A percentile compares a stretch with the other conserved stretches of the same genome.
These are phyloP conservation scores for Aphelocoma californica DNA, from an alignment of 2,797 vertebrate genomes.

Conservation along the genomic window DNA sequence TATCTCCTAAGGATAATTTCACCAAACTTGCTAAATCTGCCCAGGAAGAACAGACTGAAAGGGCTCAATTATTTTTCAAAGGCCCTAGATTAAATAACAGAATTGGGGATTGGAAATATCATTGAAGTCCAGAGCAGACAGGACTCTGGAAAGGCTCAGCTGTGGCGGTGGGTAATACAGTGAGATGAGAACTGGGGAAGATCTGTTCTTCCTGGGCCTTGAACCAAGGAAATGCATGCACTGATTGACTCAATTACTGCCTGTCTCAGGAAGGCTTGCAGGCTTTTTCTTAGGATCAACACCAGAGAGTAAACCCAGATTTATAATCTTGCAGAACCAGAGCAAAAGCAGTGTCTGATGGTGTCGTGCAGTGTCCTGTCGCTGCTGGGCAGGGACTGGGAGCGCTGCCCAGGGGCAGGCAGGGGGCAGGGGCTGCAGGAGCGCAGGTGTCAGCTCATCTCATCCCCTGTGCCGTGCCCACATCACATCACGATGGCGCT, in stretches of 20 bases:
- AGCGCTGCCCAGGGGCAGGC: rapidly evolving
- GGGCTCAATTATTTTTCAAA: not conserved
- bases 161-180: rapidly evolving
- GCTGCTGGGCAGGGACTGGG: not conserved
- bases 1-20: not conserved
- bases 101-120: rapidly evolving
- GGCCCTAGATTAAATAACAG: not conserved
- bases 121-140: not conserved
- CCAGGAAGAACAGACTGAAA: not conserved
- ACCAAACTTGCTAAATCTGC: not conserved
- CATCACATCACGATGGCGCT: rapidly evolving
- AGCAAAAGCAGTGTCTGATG: rapidly evolving
- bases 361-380: rapidly evolving
- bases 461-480: rapidly evolving
- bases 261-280: not conserved
- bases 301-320: not conserved
- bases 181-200: not conserved
- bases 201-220: not conserved
- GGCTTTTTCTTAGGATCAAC: not conserved
- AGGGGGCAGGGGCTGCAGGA: not conserved
- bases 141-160: not conserved
- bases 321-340: rapidly evolving
- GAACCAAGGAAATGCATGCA: rapidly evolving
- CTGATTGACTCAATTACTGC: not conserved
- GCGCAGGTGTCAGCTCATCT: not conserved